These are phyloP conservation scores for Drosophila littoralis DNA, from an alignment of 1,140 invertebrate genomes.

Conservation along the genomic window DNA sequence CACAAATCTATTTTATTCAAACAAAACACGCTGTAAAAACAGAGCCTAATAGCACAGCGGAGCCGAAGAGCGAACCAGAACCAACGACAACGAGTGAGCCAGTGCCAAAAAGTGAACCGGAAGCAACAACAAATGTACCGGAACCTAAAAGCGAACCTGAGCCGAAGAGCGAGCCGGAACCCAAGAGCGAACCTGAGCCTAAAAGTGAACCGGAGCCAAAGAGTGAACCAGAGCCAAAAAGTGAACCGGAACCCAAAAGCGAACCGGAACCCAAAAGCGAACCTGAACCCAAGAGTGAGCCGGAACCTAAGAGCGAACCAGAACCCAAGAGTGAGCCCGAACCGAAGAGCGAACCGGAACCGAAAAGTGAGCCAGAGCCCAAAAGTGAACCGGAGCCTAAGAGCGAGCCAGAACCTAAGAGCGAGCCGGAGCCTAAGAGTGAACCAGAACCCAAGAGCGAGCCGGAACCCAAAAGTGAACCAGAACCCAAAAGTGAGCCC, in stretches of 20 bases:
- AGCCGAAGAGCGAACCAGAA: conserved; percentile 35
- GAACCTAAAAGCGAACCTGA: conserved; percentile 26
- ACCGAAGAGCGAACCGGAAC: conserved; percentile 54
- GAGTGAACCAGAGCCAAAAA: conserved; percentile 35
- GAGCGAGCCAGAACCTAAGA: conserved; percentile 78
- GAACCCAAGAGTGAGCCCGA: conserved; percentile 48
- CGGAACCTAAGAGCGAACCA: conserved; percentile 22
- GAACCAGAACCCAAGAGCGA: conserved; percentile 84
- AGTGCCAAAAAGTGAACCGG: conserved; percentile 38
- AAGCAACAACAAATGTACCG: conserved; percentile 36
- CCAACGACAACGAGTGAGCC: conserved; percentile 41
- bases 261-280: conserved; percentile 65
- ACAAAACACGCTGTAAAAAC: conserved; percentile 33
- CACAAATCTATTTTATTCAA: conserved; percentile 50
- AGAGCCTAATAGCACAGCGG: conserved; percentile 66
- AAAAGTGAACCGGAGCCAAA: conserved; percentile 47
- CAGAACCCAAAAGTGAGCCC: conserved; percentile 84
- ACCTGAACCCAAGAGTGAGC: conserved; percentile 49
- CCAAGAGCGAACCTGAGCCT: conserved; percentile 42
- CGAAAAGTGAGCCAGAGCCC: conserved; percentile 56
- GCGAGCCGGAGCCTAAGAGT: conserved; percentile 81
- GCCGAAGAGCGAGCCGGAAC: too few relatives aligned
- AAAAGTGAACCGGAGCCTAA: conserved; percentile 70
- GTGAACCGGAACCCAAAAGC: conserved; percentile 46
- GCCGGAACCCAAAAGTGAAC: conserved; percentile 85